Conservation (phyloP, 35 echinoderm and acorn worm species). For the Anneissia japonica region DNA sequence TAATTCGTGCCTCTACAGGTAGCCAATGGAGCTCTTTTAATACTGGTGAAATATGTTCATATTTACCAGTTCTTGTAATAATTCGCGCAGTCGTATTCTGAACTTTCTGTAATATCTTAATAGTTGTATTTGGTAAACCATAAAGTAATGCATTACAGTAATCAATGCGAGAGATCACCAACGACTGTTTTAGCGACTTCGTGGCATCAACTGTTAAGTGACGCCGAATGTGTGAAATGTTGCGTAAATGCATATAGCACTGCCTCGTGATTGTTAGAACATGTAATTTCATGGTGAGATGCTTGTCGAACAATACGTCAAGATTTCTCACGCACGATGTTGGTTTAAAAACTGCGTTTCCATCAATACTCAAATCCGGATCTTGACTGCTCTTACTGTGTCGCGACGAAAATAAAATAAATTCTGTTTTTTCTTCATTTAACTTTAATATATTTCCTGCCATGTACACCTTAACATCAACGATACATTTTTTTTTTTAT, state of each 20-base stretch:
- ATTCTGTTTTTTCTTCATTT: too few relatives aligned
- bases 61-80: neutral
- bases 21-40: conserved; percentile 8
- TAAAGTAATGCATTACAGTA: conserved; percentile 5
- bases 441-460: too few relatives aligned
- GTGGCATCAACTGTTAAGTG: neutral
- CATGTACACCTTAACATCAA: too few relatives aligned
- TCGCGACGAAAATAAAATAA: too few relatives aligned
- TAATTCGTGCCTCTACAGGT: neutral
- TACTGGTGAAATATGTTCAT: neutral
- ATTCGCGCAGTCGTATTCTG: neutral
- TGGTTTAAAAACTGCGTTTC: neutral
- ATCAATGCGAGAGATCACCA: conserved; percentile 7
- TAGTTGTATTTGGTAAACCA: neutral
- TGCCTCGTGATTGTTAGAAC: neutral
- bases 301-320: neutral
- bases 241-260: neutral
- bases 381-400: too few relatives aligned
- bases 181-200: neutral
- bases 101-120: neutral
- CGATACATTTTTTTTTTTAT: too few relatives aligned
- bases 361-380: neutral
- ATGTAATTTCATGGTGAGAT: neutral
- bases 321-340: neutral
- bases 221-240: neutral